Percentiles rank a stretch among this genome's conserved stretches.
These are phyloP conservation scores for Microtus oregoni DNA, from an alignment of 2,113 vertebrate species.

Conservation along the genomic window DNA sequence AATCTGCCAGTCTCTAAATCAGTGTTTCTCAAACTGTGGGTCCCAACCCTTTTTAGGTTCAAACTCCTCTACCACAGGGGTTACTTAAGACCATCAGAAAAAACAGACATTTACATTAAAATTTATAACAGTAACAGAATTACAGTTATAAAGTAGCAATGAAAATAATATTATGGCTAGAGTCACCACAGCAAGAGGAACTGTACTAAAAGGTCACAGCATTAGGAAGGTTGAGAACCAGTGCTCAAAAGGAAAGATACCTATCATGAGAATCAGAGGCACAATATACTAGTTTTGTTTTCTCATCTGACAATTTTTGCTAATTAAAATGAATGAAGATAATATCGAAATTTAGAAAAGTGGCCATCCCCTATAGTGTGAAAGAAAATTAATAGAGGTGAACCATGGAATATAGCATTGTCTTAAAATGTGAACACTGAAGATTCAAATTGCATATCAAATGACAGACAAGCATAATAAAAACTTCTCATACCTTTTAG, in stretches of 20 bases:
- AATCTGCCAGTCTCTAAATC: not conserved
- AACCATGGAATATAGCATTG: not conserved
- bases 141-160: not conserved
- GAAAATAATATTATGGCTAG: not conserved
- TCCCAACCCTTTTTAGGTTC: not conserved
- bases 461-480: not conserved
- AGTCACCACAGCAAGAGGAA: not conserved
- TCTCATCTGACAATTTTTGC: not conserved
- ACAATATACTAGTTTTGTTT: not conserved
- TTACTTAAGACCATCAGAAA: not conserved
- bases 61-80: not conserved
- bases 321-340: not conserved
- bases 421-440: not conserved
- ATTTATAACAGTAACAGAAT: no score
- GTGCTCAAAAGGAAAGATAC: not conserved
- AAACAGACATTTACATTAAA: not conserved
- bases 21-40: not conserved
- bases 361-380: not conserved
- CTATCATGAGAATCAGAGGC: accelerated
- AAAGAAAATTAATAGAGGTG: not conserved
- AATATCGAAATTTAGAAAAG: not conserved
- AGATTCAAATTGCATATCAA: not conserved
- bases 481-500: not conserved
- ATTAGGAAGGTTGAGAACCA: not conserved
- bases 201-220: not conserved